A percentile compares a stretch with the other conserved stretches of the same genome.
phyloP scores from a whole-genome alignment of 2,797 vertebrate genomes.

The Pempheris klunzingeri region DNA sequence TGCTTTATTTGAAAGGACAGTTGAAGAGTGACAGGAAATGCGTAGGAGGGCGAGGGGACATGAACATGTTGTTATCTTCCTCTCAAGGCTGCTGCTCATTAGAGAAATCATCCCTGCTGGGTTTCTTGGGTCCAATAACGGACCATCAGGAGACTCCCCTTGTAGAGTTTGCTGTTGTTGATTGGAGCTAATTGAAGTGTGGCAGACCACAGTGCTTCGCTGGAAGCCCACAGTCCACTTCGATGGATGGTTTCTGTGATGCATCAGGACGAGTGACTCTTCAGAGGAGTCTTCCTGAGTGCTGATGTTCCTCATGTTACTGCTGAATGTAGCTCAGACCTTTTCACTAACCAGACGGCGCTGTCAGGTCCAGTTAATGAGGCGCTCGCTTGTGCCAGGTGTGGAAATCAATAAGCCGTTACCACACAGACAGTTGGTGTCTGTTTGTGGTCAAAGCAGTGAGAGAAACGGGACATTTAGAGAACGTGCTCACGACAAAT shows the following conservation, averaged over 20 bases:
- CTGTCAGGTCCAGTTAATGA: slow-evolving; percentile 2
- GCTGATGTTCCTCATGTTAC: neutral
- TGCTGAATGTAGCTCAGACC: neutral
- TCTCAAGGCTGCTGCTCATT: neutral
- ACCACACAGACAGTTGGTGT: neutral
- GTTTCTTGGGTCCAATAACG: neutral
- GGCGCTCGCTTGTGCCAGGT: neutral
- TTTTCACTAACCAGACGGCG: neutral
- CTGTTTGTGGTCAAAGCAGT: neutral
- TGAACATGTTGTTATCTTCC: neutral
- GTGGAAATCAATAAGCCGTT: slow-evolving; percentile 18
- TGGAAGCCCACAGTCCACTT: slow-evolving; percentile 16
- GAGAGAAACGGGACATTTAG: neutral
- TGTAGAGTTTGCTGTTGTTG: slow-evolving; percentile 6
- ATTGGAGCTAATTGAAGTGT: slow-evolving; percentile 13
- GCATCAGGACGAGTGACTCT: neutral
- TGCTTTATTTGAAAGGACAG: too few relatives aligned
- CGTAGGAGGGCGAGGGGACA: too few relatives aligned
- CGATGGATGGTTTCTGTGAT: slow-evolving; percentile 15
- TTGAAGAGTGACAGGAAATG: too few relatives aligned
- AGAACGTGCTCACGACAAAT: neutral
- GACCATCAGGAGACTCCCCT: neutral
- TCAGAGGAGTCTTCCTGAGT: neutral
- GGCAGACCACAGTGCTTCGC: neutral
- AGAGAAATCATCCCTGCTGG: neutral